Conservation (phyloP, 2,113 vertebrate genomes). For the Clarias magur region DNA sequence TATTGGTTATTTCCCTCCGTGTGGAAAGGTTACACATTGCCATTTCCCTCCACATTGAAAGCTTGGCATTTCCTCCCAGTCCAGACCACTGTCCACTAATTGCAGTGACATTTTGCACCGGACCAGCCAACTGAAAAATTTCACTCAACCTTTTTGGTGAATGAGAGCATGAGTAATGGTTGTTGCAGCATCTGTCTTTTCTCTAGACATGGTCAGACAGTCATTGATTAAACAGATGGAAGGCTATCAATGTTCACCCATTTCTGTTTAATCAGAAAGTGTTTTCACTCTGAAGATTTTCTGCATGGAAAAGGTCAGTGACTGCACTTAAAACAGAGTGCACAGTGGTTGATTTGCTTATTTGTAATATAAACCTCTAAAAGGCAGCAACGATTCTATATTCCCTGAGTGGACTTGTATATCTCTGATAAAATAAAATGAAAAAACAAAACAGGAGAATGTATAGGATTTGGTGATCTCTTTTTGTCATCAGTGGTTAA, state of each 20-base stretch:
- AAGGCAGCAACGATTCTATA: neutral
- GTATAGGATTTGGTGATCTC: neutral
- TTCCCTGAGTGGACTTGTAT: neutral
- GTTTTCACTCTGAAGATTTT: neutral
- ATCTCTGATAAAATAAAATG: neutral
- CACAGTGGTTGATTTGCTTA: neutral
- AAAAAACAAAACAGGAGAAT: neutral
- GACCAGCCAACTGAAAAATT: slow-evolving; percentile 23
- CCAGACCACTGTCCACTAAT: slow-evolving; percentile 55
- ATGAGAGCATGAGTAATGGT: slow-evolving; percentile 41
- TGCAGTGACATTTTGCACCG: slow-evolving; percentile 55
- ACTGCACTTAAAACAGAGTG: neutral
- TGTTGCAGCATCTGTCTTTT: slow-evolving; percentile 39
- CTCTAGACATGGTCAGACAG: slow-evolving; percentile 20
- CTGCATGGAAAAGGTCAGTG: neutral
- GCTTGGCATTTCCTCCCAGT: slow-evolving; percentile 54
- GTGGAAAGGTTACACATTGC: slow-evolving; percentile 48
- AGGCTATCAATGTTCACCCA: slow-evolving; percentile 50
- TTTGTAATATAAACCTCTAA: neutral
- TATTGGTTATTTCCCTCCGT: slow-evolving; percentile 41
- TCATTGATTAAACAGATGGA: slow-evolving; percentile 36
- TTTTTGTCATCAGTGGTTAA: no score
- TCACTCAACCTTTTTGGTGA: slow-evolving; percentile 25
- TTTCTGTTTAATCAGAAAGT: slow-evolving; percentile 48
- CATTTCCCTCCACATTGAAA: slow-evolving; percentile 45